These are phyloP conservation scores for Lichenostomus cassidix DNA, from an alignment of 2,113 vertebrate genomes.

Conservation along the genomic window DNA sequence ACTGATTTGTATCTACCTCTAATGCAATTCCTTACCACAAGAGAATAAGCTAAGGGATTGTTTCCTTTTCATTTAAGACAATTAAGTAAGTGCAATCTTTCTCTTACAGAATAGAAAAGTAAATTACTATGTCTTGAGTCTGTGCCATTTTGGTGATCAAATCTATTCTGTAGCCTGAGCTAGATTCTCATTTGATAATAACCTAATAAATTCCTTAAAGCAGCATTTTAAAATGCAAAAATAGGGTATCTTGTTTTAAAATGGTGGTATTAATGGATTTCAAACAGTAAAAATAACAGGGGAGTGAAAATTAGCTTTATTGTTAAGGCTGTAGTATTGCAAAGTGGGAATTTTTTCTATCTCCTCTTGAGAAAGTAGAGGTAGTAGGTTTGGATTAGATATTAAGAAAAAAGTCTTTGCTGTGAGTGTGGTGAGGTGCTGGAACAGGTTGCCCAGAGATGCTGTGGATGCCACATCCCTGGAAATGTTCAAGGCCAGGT, in stretches of 20 bases:
- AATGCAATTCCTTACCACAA: neutral
- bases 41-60: neutral
- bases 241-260: neutral
- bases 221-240: neutral
- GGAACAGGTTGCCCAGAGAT: neutral
- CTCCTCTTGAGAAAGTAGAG: neutral
- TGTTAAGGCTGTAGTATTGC: neutral
- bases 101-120: neutral
- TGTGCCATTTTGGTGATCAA: neutral
- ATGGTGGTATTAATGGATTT: neutral
- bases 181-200: neutral
- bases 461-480: neutral
- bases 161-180: neutral
- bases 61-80: neutral
- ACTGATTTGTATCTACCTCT: neutral
- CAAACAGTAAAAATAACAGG: neutral
- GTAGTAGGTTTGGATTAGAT: neutral
- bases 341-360: neutral
- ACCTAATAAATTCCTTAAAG: neutral
- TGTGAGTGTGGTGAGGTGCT: neutral
- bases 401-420: neutral
- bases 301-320: neutral
- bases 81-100: neutral
- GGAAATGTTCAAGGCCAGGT: neutral
- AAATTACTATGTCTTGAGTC: neutral